These are phyloP conservation scores for Heliconius cydno DNA, from an alignment of 2,888 invertebrate species.

Conservation along the genomic window DNA sequence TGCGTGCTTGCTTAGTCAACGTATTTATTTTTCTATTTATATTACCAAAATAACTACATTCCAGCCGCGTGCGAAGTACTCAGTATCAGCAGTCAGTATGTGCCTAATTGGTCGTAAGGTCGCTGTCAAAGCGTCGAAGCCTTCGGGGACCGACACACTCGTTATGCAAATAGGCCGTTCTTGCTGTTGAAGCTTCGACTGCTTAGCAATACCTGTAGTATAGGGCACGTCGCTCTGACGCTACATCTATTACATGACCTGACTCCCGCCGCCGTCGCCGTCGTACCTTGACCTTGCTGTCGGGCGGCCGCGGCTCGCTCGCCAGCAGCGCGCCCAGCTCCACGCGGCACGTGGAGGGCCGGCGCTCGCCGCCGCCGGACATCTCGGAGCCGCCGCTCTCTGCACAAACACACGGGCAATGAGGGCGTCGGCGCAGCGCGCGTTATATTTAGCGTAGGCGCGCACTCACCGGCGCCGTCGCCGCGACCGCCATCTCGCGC, in stretches of 20 bases:
- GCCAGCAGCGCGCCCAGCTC: constrained; percentile 86
- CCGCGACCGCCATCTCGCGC: constrained; percentile 74
- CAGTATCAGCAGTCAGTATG: constrained; percentile 29
- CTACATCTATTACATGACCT: not conserved
- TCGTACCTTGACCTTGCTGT: constrained; percentile 90
- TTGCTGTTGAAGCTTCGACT: not conserved
- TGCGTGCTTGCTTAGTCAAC: constrained; percentile 24
- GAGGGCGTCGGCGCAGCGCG: constrained; percentile 55
- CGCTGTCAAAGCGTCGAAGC: constrained; percentile 50
- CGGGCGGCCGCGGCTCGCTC: constrained; percentile 86
- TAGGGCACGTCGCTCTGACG: not conserved
- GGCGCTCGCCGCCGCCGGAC: constrained; percentile 65
- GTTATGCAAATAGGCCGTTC: constrained; percentile 73
- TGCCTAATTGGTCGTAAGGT: constrained; percentile 42
- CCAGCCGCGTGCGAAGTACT: constrained; percentile 35
- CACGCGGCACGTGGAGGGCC: constrained; percentile 79
- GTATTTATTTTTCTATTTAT: constrained; percentile 46
- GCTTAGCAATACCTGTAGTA: not conserved
- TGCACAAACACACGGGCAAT: constrained; percentile 57
- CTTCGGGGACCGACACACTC: constrained; percentile 55
- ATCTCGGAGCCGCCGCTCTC: constrained; percentile 76
- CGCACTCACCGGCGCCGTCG: constrained; percentile 73
- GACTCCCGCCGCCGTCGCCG: constrained; percentile 6
- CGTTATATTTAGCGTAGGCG: constrained; percentile 63
- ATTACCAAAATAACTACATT: constrained; percentile 48